Percentiles rank a stretch among this genome's conserved stretches.
Conservation (phyloP, 2,113 vertebrate species). For the Apus apus region DNA sequence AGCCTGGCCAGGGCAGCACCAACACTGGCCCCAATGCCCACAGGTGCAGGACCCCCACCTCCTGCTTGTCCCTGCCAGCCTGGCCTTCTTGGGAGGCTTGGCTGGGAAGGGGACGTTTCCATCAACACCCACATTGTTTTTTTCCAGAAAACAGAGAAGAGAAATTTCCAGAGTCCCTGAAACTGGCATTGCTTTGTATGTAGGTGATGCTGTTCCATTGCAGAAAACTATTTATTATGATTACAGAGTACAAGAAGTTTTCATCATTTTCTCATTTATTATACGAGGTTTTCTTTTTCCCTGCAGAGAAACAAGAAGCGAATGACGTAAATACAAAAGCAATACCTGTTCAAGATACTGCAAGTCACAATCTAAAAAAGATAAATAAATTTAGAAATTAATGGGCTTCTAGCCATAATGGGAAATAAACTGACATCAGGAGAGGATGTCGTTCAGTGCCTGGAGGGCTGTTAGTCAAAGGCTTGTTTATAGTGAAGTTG, state of each 20-base stretch:
- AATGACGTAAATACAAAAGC: not conserved
- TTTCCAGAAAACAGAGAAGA: not conserved
- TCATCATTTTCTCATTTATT: not conserved
- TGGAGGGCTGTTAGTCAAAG: not conserved
- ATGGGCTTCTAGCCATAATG: not conserved
- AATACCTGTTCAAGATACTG: not conserved
- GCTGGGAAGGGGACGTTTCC: not conserved
- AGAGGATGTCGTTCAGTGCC: not conserved
- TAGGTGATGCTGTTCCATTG: not conserved
- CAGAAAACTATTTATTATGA: not conserved
- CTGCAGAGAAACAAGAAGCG: not conserved
- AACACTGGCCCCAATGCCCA: no score
- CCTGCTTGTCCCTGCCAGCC: not conserved
- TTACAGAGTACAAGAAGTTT: not conserved
- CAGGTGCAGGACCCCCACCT: no score
- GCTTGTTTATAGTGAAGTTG: not conserved
- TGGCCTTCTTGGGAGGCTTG: fast-evolving
- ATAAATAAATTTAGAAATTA: not conserved
- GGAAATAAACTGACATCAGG: not conserved
- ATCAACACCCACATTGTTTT: not conserved
- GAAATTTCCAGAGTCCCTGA: not conserved
- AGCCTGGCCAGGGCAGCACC: not conserved
- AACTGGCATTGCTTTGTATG: not conserved
- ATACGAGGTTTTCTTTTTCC: not conserved
- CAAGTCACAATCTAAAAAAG: not conserved